Evolutionary conservation across 2,113 vertebrate genomes (phyloP).

Genomic region (Cephalopholis sonnerati): DNA sequence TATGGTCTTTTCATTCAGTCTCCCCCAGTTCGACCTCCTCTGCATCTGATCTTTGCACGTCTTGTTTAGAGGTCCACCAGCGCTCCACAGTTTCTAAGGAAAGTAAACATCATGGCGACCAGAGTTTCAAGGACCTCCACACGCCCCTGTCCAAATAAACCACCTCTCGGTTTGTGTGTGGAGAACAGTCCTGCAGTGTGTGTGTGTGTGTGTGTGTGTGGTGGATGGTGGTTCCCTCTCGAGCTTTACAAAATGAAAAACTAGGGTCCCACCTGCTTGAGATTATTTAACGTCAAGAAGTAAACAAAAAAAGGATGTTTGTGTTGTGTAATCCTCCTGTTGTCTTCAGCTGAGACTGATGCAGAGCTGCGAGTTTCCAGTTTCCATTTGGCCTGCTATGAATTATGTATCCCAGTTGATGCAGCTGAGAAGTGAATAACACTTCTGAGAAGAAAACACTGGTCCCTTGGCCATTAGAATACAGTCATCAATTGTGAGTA

Average conservation of each 20-base stretch:
- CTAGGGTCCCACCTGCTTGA: conserved; percentile 14
- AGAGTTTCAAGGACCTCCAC: conserved; percentile 33
- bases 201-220: background rate
- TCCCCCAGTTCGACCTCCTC: conserved; percentile 5
- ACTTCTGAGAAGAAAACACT: conserved; percentile 30
- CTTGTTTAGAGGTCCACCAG: conserved; percentile 41
- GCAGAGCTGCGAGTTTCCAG: conserved; percentile 30
- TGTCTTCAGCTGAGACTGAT: conserved; percentile 25
- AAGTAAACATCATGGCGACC: conserved; percentile 41
- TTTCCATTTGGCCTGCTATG: conserved; percentile 30
- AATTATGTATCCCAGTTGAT: conserved; percentile 28
- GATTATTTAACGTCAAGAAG: conserved; percentile 44
- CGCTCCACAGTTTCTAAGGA: conserved; percentile 33
- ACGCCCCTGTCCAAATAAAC: conserved; percentile 51
- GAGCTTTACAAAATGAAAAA: conserved; percentile 30
- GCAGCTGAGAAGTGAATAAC: conserved; percentile 21
- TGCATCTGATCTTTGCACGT: conserved; percentile 4
- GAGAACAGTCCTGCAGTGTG: background rate
- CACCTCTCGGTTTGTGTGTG: background rate
- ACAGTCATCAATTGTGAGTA: background rate
- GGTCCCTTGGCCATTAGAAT: conserved; percentile 23
- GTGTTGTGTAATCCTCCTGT: conserved; percentile 39
- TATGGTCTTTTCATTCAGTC: conserved; percentile 40
- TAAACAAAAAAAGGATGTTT: conserved; percentile 31
- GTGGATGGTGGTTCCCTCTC: conserved; percentile 1